These are phyloP conservation scores for Abscondita cerata DNA, from an alignment of 2,888 invertebrate genomes.

Conservation along the genomic window DNA sequence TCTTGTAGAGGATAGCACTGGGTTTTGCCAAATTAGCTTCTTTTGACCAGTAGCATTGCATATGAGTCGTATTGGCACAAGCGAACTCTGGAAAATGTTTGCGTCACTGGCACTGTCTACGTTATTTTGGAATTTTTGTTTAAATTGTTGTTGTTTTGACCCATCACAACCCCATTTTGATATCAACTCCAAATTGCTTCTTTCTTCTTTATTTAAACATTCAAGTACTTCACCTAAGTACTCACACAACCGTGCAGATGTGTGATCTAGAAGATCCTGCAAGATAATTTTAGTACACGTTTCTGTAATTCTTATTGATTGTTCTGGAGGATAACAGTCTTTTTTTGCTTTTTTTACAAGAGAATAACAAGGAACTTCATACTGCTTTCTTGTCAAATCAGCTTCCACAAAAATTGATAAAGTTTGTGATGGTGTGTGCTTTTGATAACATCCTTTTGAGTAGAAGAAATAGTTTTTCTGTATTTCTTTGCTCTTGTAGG, in stretches of 20 bases:
- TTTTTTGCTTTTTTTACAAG: conserved; percentile 9
- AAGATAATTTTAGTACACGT: conserved; percentile 15
- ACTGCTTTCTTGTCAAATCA: background rate
- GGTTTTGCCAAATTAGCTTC: conserved; percentile 45
- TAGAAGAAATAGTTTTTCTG: background rate
- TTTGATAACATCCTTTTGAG: background rate
- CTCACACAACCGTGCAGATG: conserved; percentile 23
- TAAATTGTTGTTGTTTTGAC: conserved; percentile 29
- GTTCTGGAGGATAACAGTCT: conserved; percentile 3
- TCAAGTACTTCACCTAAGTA: conserved; percentile 28
- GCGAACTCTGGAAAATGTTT: background rate
- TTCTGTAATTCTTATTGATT: conserved; percentile 11
- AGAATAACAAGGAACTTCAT: background rate
- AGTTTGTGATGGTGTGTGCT: background rate
- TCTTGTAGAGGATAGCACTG: conserved; percentile 40
- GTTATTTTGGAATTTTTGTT: too few species aligned
- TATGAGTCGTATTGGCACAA: conserved; percentile 20
- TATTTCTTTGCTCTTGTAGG: conserved; percentile 4
- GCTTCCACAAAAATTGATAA: conserved; percentile 10
- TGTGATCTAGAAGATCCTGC: conserved; percentile 25
- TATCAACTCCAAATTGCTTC: conserved; percentile 22
- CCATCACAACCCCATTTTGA: conserved; percentile 43
- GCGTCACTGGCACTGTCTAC: too few species aligned
- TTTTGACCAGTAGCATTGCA: conserved; percentile 28
- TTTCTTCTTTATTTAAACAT: conserved; percentile 23